These are phyloP conservation scores for Glandiceps talaboti DNA, from an alignment of 53 echinoderm and acorn worm species.

Conservation along the genomic window DNA sequence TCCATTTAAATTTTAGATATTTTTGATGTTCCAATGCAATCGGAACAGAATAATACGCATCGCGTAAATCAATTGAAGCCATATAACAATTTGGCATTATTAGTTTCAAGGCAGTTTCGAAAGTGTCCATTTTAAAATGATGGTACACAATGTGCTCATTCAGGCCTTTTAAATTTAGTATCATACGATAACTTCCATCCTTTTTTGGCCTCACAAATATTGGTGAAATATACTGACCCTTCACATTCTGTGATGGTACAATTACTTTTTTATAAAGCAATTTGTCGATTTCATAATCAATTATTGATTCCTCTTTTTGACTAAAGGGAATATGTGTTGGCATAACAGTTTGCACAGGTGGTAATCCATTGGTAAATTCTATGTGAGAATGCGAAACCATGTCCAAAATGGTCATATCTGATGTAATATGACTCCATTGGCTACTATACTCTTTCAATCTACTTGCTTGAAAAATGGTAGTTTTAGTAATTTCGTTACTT, in stretches of 20 bases:
- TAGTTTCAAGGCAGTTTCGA: background rate
- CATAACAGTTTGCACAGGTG: conserved; percentile 2
- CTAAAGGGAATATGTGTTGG: background rate
- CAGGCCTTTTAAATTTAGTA: conserved; percentile 3
- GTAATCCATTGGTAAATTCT: conserved; percentile 16
- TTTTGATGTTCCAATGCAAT: background rate
- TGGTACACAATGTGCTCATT: conserved; percentile 7
- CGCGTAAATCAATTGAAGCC: background rate
- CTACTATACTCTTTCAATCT: conserved; percentile 33
- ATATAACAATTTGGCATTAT: background rate
- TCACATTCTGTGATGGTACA: conserved; percentile 6
- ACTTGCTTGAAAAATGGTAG: conserved; percentile 21
- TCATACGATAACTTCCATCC: background rate
- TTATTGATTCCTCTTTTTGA: conserved; percentile 4
- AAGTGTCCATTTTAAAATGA: conserved; percentile 7
- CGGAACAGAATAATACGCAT: conserved; percentile 2
- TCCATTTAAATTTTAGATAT: conserved; percentile 3
- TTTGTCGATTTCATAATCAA: conserved; percentile 17
- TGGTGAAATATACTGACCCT: background rate
- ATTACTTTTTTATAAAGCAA: conserved; percentile 29
- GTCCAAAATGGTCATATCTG: conserved; percentile 20
- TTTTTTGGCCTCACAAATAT: background rate
- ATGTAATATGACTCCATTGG: conserved; percentile 20
- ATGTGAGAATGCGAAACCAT: conserved; percentile 21
- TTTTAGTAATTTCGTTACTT: background rate